A percentile compares a stretch with the other conserved stretches of the same genome.
These are phyloP conservation scores for Nestor notabilis DNA, from an alignment of 2,113 vertebrate species.

Conservation along the genomic window DNA sequence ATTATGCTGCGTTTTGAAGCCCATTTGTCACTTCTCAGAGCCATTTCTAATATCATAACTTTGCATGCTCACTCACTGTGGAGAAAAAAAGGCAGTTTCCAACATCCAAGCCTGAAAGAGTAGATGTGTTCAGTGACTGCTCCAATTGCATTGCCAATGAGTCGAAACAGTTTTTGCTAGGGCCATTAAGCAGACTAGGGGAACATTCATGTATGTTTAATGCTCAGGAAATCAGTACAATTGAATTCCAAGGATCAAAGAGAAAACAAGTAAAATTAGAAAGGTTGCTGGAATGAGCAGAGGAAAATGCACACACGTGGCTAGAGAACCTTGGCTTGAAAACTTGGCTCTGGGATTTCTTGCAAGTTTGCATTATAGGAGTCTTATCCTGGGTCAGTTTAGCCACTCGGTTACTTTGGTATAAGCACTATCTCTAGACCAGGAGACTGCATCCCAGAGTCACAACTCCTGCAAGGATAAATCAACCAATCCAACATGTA, in stretches of 20 bases:
- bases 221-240: constrained; percentile 36
- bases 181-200: constrained; percentile 47
- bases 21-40: constrained; percentile 26
- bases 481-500: neutral
- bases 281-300: neutral
- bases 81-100: neutral
- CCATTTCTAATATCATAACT: constrained; percentile 20
- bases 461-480: neutral
- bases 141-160: constrained; percentile 42
- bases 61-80: neutral
- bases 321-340: neutral
- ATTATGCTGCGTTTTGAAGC: constrained; percentile 8
- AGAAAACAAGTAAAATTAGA: constrained; percentile 38
- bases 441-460: neutral
- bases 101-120: neutral
- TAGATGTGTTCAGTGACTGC: constrained; percentile 21
- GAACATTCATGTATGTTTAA: constrained; percentile 43
- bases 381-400: neutral
- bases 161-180: neutral
- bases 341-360: neutral
- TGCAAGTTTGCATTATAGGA: neutral
- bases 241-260: constrained; percentile 47
- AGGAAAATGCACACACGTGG: accelerated
- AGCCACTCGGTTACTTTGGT: neutral
- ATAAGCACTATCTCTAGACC: neutral